A percentile compares a stretch with the other conserved stretches of the same genome.
These are phyloP conservation scores for Apis florea DNA, from an alignment of 1,140 invertebrate species.

Conservation along the genomic window DNA sequence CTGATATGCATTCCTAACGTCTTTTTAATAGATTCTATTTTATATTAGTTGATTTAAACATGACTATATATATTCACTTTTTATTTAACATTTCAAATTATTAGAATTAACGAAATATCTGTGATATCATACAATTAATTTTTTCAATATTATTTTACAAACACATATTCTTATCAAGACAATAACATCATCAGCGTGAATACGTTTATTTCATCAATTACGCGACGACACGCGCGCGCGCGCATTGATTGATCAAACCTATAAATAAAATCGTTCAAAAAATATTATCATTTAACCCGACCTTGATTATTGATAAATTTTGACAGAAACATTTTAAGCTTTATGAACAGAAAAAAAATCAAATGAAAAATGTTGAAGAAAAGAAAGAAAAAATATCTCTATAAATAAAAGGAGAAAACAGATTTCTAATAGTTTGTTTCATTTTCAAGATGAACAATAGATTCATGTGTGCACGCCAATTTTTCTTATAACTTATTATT, in stretches of 20 bases:
- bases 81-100: neutral
- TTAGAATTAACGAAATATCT: too few species aligned
- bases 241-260: neutral
- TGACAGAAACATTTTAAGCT: neutral
- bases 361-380: neutral
- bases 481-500: neutral
- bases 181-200: neutral
- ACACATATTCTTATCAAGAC: neutral
- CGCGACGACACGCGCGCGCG: too few species aligned
- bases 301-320: neutral
- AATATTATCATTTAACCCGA: neutral
- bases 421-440: neutral
- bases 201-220: neutral
- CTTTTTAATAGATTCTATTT: neutral
- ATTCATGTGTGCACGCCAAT: neutral
- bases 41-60: neutral
- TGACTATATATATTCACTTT: neutral
- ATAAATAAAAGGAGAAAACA: neutral
- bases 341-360: neutral
- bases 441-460: neutral
- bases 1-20: neutral
- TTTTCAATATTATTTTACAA: neutral
- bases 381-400: neutral
- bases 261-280: conserved; percentile 14
- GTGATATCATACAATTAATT: too few species aligned